Evolutionary conservation across 2,888 invertebrate species (phyloP).

Genomic region (Arenicola marina): DNA sequence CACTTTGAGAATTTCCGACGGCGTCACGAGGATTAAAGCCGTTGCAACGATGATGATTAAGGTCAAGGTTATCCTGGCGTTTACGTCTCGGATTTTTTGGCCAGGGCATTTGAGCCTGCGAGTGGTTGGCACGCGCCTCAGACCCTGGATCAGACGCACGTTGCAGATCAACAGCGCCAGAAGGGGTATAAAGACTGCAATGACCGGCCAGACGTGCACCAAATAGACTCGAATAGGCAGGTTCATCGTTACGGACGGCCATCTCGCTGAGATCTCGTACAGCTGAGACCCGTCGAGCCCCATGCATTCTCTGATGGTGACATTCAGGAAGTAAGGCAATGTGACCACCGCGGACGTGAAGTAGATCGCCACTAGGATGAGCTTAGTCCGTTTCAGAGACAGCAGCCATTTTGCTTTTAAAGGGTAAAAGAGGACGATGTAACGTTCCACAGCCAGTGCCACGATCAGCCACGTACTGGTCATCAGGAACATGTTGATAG

Average conservation of each 20-base stretch:
- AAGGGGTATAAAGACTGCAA: constrained; percentile 52
- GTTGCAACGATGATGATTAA: constrained; percentile 49
- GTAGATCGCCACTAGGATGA: constrained; percentile 71
- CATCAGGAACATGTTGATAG: constrained; percentile 63
- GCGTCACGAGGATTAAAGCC: constrained; percentile 49
- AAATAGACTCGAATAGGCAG: neutral
- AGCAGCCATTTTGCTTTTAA: constrained; percentile 61
- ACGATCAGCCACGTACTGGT: constrained; percentile 78
- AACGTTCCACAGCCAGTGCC: constrained; percentile 74
- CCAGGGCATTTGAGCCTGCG: neutral
- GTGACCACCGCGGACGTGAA: constrained; percentile 71
- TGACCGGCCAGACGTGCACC: constrained; percentile 42
- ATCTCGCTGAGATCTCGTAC: neutral
- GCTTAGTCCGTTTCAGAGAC: constrained; percentile 60
- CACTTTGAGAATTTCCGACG: constrained; percentile 52
- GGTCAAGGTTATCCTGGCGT: constrained; percentile 45
- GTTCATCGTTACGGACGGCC: neutral
- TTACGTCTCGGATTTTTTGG: neutral
- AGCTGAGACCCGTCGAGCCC: neutral
- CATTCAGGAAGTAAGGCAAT: constrained; percentile 63
- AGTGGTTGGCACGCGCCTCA: constrained; percentile 6
- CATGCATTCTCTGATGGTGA: neutral
- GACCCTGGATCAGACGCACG: constrained; percentile 42
- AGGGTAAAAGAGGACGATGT: constrained; percentile 76
- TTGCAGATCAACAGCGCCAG: constrained; percentile 50